These are phyloP conservation scores for Notarius lentiginosus DNA, from an alignment of 2,113 vertebrate genomes.

Conservation along the genomic window DNA sequence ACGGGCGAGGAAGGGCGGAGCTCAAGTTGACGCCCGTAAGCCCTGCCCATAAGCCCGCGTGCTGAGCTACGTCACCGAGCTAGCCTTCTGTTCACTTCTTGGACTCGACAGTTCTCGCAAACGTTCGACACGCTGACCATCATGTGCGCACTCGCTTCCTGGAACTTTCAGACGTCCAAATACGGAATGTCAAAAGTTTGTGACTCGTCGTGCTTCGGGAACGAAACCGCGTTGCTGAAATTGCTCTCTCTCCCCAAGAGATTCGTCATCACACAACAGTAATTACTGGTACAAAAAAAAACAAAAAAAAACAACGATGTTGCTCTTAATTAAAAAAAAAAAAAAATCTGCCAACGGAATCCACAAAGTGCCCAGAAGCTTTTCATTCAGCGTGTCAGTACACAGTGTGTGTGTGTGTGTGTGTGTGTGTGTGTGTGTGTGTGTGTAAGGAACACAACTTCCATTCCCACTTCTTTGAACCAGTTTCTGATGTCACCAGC, in stretches of 20 bases:
- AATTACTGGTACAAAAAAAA: slow-evolving; percentile 4
- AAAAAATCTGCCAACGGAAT: slow-evolving; percentile 16
- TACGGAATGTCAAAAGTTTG: slow-evolving; percentile 29
- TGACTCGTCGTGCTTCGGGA: slow-evolving; percentile 1
- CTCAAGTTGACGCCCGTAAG: too few relatives aligned
- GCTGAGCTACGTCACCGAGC: too few relatives aligned
- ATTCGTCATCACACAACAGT: slow-evolving; percentile 25
- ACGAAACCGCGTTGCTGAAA: background rate
- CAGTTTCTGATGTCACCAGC: background rate
- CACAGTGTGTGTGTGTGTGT: slow-evolving; percentile 37
- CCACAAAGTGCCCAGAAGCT: slow-evolving; percentile 44
- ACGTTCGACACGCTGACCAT: background rate
- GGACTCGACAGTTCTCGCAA: too few relatives aligned
- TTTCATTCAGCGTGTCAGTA: slow-evolving; percentile 39
- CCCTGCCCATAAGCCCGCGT: too few relatives aligned
- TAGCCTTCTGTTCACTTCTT: background rate
- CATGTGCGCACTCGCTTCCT: background rate
- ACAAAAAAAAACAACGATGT: background rate
- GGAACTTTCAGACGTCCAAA: background rate
- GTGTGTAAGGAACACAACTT: background rate
- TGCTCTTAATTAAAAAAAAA: background rate
- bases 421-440: slow-evolving; percentile 22
- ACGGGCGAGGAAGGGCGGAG: background rate
- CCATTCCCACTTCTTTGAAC: background rate
- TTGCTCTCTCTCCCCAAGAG: slow-evolving; percentile 6